These are phyloP conservation scores for Pyrocephalus nanus DNA, from an alignment of 2,797 vertebrate genomes.

Conservation along the genomic window DNA sequence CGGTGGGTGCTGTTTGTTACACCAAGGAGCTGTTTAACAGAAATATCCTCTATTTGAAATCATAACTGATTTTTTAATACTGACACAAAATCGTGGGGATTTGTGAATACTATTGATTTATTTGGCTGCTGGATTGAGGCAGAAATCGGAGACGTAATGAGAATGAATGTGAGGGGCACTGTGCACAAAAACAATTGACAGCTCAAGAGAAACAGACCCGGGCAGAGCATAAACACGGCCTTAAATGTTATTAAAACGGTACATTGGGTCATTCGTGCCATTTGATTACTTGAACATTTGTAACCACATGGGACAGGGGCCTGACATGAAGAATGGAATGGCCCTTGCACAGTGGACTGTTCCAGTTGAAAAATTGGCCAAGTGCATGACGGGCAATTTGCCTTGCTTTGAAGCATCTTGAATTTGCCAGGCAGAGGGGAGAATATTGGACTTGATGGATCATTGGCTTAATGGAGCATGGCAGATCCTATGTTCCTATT, in stretches of 20 bases:
- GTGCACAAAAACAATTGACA: conserved; percentile 8
- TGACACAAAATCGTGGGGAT: background rate
- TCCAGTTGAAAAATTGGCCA: conserved; percentile 22
- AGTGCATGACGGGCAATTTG: background rate
- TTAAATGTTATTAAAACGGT: conserved; percentile 9
- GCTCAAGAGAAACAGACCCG: conserved; percentile 5
- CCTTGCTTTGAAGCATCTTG: conserved; percentile 32
- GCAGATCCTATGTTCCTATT: conserved; percentile 27
- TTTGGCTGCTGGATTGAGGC: background rate
- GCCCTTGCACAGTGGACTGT: conserved; percentile 15
- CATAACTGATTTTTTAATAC: background rate
- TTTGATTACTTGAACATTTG: conserved; percentile 32
- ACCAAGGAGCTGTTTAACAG: background rate
- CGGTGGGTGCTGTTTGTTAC: background rate
- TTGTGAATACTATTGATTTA: background rate
- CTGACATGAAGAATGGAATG: conserved; percentile 27
- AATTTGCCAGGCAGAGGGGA: background rate
- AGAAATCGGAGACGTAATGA: conserved; percentile 36
- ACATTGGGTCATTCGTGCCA: background rate
- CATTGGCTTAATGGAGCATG: conserved; percentile 16
- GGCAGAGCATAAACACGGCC: conserved; percentile 5
- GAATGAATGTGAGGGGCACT: conserved; percentile 2
- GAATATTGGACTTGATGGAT: conserved; percentile 10
- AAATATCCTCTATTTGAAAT: background rate
- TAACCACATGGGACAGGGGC: background rate